Percentiles rank a stretch among this genome's conserved stretches.
Evolutionary conservation across 2,888 invertebrate species (phyloP).

Genomic region (Amphipoea lucens): DNA sequence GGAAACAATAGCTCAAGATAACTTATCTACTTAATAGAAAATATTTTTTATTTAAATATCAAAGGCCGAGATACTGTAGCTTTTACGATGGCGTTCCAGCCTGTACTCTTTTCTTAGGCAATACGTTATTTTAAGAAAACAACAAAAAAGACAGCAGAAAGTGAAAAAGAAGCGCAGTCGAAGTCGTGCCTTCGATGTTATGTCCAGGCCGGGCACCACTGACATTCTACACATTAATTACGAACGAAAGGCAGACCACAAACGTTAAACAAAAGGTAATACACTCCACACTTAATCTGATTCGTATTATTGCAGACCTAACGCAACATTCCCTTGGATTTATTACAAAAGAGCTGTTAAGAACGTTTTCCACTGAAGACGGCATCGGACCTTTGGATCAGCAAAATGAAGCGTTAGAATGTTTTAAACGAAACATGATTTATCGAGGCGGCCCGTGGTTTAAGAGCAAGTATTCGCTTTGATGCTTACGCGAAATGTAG

Average conservation of each 20-base stretch:
- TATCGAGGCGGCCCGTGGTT: slow-evolving; percentile 78
- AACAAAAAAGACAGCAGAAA: slow-evolving; percentile 45
- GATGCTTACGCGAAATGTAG: slow-evolving; percentile 85
- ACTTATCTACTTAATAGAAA: slow-evolving; percentile 19
- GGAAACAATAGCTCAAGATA: slow-evolving; percentile 50
- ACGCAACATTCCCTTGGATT: slow-evolving; percentile 85
- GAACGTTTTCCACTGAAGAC: slow-evolving; percentile 76
- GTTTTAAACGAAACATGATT: slow-evolving; percentile 79
- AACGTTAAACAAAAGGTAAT: slow-evolving; percentile 83
- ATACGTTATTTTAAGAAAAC: slow-evolving; percentile 54
- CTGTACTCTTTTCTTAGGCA: slow-evolving; percentile 38
- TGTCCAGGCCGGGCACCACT: slow-evolving; percentile 61
- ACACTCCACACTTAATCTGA: slow-evolving; percentile 84
- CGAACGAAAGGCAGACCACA: slow-evolving; percentile 75
- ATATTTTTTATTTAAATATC: slow-evolving; percentile 39
- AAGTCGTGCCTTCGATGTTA: slow-evolving; percentile 67
- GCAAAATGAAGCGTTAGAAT: slow-evolving; percentile 84
- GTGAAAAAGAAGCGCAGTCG: slow-evolving; percentile 57
- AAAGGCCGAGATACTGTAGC: slow-evolving; percentile 27
- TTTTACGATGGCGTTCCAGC: slow-evolving; percentile 19
- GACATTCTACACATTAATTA: slow-evolving; percentile 80
- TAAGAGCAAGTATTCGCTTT: slow-evolving; percentile 78
- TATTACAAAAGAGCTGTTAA: slow-evolving; percentile 88
- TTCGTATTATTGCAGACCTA: slow-evolving; percentile 86
- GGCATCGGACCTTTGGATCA: slow-evolving; percentile 83